These are phyloP conservation scores for Drosophila grimshawi DNA, from an alignment of 1,140 invertebrate species.

Conservation along the genomic window DNA sequence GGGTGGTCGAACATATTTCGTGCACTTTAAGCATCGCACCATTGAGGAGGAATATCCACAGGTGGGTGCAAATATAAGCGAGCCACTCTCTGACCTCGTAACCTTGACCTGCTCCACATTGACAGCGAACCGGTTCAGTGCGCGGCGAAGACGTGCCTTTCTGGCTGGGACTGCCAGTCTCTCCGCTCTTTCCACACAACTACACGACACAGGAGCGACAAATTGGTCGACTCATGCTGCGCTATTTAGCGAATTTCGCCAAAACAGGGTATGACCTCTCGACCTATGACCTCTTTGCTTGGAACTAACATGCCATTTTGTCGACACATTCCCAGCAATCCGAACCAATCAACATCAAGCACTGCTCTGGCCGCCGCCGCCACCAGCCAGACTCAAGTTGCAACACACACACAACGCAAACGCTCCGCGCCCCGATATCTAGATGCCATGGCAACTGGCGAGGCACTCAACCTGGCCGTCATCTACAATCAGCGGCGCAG, in stretches of 20 bases:
- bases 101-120: slow-evolving; percentile 42
- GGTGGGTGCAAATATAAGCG: slow-evolving; percentile 84
- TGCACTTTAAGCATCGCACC: slow-evolving; percentile 94
- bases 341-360: slow-evolving; percentile 62
- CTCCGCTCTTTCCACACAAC: slow-evolving; percentile 88
- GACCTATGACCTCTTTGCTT: background rate
- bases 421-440: slow-evolving; percentile 41
- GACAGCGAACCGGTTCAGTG: slow-evolving; percentile 90
- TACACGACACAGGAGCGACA: slow-evolving; percentile 89
- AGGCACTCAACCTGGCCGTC: slow-evolving; percentile 71
- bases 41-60: slow-evolving; percentile 91
- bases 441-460: slow-evolving; percentile 18
- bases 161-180: slow-evolving; percentile 95
- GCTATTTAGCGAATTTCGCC: slow-evolving; percentile 93
- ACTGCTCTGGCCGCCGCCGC: slow-evolving; percentile 17
- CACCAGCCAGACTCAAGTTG: slow-evolving; percentile 8
- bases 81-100: slow-evolving; percentile 25
- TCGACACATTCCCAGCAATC: slow-evolving; percentile 56
- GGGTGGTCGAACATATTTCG: slow-evolving; percentile 92
- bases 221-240: slow-evolving; percentile 90
- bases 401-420: slow-evolving; percentile 51
- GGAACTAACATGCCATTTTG: background rate
- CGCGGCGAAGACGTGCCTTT: slow-evolving; percentile 98
- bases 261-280: slow-evolving; percentile 88
- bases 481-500: slow-evolving; percentile 78